These are phyloP conservation scores for Barnardius zonarius DNA, from an alignment of 2,113 vertebrate species.

Conservation along the genomic window DNA sequence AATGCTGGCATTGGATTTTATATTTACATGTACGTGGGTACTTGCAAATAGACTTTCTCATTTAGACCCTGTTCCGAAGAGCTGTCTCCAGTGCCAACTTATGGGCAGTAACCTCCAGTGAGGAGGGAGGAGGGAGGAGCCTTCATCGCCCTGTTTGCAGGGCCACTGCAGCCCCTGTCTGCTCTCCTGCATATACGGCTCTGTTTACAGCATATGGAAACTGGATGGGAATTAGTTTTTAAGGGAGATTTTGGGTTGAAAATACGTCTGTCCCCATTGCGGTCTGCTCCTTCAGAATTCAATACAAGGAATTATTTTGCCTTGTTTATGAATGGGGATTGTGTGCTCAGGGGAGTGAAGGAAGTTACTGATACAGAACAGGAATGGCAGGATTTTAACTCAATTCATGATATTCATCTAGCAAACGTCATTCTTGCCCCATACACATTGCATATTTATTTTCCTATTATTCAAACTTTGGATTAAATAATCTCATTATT, in stretches of 20 bases:
- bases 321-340: neutral
- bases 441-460: neutral
- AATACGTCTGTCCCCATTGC: neutral
- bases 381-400: conserved; percentile 16
- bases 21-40: fast-evolving
- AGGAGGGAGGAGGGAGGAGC: neutral
- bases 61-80: neutral
- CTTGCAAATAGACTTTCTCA: neutral
- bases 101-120: fast-evolving
- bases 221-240: neutral
- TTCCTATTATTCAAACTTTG: neutral
- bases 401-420: neutral
- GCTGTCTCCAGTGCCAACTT: fast-evolving
- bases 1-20: neutral
- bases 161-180: fast-evolving
- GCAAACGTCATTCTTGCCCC: neutral
- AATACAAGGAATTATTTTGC: neutral
- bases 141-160: neutral
- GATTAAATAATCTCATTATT: neutral
- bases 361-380: neutral
- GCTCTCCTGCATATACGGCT: fast-evolving
- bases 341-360: neutral
- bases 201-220: neutral
- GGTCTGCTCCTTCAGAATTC: neutral
- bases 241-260: neutral